Evolutionary conservation across 2,888 invertebrate genomes (phyloP), one percentile per base, ranked within the genome.

Genomic region (Allacma fusca): DNA sequence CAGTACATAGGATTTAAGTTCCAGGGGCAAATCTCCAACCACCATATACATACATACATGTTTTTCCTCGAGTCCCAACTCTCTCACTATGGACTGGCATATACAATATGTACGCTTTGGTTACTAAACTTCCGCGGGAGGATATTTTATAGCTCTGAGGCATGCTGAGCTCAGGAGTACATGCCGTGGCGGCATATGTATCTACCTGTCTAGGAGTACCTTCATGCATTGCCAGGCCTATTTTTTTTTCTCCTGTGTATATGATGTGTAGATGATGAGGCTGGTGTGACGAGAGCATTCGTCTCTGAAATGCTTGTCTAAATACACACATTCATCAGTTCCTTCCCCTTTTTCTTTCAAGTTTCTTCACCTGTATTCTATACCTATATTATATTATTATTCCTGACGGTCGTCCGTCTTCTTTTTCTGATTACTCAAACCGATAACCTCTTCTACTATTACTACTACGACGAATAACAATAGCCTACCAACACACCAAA

Each of bases 291-390:
- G 50, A 50, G 50, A 50, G 50, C 19, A 50, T 50, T 50, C 50
- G 50, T 50, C 50, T 50, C 50, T 50, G 2, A 50, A 50, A 50
- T 12, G 50, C 50, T 70, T 26, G 50, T 23, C 50, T 70, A 70
- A 70, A 70, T 70, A 70, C 70, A 70, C 70, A 69, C 43, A 40
- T 75, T 68, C 64, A 29, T 59, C 68, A 75, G 67, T 77, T 77
- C 57, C 72, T 77, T 72, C 72, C 71, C 43, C 76, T 62, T 64
- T 71, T 50, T 29, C 67, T 50, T 34, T 62, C 62, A 24, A 72
- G 71, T 72, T 77, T 72, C 72, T 72, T 77, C 77, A 72, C 77
- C 72, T 72, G 71, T 64, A 59, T 72, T 77, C 64, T 74, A 44
- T 74, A 65, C 44, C 24, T 26, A 43, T 62, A 23, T 62, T 5